Percentiles rank a stretch among this genome's conserved stretches.
phyloP scores from a whole-genome alignment of 2,797 vertebrate genomes.

The Syngnathus acus region DNA sequence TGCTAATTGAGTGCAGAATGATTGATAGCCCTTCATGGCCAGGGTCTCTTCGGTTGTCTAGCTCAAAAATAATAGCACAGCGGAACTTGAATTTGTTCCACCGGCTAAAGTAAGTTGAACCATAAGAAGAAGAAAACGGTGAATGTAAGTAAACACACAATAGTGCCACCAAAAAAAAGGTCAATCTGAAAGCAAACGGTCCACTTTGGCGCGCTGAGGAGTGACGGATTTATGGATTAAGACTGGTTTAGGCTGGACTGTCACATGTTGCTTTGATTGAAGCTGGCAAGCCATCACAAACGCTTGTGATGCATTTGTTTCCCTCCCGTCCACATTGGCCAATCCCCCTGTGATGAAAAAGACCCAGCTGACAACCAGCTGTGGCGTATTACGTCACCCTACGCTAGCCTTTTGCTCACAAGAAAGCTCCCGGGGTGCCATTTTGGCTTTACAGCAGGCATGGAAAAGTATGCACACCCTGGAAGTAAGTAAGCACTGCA shows the following conservation, averaged over 20 bases:
- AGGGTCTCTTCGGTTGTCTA: neutral
- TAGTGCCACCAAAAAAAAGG: neutral
- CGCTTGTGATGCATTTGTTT: slow-evolving; percentile 28
- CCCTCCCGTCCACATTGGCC: slow-evolving; percentile 30
- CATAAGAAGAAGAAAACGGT: neutral
- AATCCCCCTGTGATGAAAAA: slow-evolving; percentile 25
- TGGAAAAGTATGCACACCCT: neutral
- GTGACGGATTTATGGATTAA: slow-evolving; percentile 40
- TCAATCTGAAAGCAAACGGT: slow-evolving; percentile 8
- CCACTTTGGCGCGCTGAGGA: slow-evolving; percentile 10
- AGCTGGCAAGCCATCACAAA: slow-evolving; percentile 38
- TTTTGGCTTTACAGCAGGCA: neutral
- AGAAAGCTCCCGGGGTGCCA: neutral
- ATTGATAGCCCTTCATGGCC: slow-evolving; percentile 44
- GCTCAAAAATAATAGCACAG: neutral
- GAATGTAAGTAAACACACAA: neutral
- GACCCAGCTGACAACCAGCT: slow-evolving; percentile 16
- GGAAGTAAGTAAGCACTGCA: neutral
- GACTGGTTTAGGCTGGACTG: slow-evolving; percentile 42
- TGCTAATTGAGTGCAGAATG: slow-evolving; percentile 60
- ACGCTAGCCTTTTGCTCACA: neutral
- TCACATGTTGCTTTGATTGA: slow-evolving; percentile 40
- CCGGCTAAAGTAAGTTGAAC: no score
- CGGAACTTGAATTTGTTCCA: no score
- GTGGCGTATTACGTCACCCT: neutral